phyloP scores from a whole-genome alignment of 2,797 vertebrate species.

The Epinephelus malabaricus region DNA sequence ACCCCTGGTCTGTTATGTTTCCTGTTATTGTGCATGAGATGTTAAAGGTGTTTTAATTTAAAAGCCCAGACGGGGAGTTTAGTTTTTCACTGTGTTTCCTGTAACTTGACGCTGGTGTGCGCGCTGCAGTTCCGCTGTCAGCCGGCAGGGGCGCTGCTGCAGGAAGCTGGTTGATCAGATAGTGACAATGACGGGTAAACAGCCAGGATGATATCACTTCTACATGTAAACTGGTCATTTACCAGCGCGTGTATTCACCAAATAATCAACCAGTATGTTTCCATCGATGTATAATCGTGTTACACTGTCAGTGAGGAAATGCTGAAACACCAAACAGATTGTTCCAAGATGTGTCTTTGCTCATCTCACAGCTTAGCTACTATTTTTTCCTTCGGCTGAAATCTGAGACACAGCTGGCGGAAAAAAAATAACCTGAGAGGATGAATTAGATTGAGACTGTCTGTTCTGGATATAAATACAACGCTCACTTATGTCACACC shows the following conservation, averaged over 20 bases:
- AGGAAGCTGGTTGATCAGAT: conserved; percentile 82
- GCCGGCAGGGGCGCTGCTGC: conserved; percentile 86
- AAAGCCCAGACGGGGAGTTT: conserved; percentile 11
- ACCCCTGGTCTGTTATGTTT: not conserved
- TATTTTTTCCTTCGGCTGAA: conserved; percentile 55
- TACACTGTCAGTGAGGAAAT: not conserved
- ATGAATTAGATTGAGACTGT: conserved; percentile 40
- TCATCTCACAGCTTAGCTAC: conserved; percentile 47
- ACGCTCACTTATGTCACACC: conserved; percentile 29
- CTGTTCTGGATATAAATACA: conserved; percentile 39
- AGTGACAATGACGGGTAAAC: conserved; percentile 83
- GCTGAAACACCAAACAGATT: conserved; percentile 21
- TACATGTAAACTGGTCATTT: conserved; percentile 46
- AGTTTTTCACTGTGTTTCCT: not conserved
- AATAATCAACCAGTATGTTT: not conserved
- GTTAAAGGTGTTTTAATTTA: conserved; percentile 36
- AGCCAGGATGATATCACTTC: conserved; percentile 73
- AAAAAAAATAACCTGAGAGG: conserved; percentile 38
- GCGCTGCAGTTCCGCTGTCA: conserved; percentile 76
- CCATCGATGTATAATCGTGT: not conserved
- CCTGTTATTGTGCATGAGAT: not conserved
- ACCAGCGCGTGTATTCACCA: conserved; percentile 21
- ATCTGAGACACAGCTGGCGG: conserved; percentile 53
- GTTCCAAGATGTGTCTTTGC: conserved; percentile 30
- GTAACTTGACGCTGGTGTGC: conserved; percentile 48